Evolutionary conservation across 2,888 invertebrate species (phyloP).

Genomic region (Himalopsyche kuldschensis): DNA sequence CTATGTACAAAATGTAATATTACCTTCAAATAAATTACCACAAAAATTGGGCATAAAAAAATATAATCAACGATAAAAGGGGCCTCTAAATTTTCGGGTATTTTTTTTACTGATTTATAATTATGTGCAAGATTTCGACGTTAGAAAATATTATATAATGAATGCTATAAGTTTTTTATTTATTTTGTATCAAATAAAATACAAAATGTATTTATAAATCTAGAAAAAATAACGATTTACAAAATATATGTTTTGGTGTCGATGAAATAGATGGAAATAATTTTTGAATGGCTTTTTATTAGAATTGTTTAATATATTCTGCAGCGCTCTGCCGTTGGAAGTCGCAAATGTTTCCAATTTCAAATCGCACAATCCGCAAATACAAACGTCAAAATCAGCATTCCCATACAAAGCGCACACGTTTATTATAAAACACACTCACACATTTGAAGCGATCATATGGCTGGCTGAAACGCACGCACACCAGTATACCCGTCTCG

Average conservation of each 20-base stretch:
- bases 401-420: not conserved
- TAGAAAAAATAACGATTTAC: no score
- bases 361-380: not conserved
- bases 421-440: not conserved
- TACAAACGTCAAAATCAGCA: not conserved
- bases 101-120: not conserved
- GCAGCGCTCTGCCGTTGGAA: not conserved
- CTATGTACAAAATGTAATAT: no score
- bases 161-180: not conserved
- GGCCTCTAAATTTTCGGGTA: not conserved
- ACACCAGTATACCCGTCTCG: not conserved
- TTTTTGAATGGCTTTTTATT: not conserved
- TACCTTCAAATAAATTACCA: no score
- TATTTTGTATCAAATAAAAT: not conserved
- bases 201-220: no score
- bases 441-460: not conserved
- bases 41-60: no score
- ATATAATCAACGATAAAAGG: not conserved
- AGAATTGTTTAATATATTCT: not conserved
- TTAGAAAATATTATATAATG: not conserved
- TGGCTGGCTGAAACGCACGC: not conserved
- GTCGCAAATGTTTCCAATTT: not conserved
- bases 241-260: no score
- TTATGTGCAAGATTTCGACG: not conserved
- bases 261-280: no score